A percentile compares a stretch with the other conserved stretches of the same genome.
These are phyloP conservation scores for Sebastes cheni DNA, from an alignment of 2,797 vertebrate species.

Conservation along the genomic window DNA sequence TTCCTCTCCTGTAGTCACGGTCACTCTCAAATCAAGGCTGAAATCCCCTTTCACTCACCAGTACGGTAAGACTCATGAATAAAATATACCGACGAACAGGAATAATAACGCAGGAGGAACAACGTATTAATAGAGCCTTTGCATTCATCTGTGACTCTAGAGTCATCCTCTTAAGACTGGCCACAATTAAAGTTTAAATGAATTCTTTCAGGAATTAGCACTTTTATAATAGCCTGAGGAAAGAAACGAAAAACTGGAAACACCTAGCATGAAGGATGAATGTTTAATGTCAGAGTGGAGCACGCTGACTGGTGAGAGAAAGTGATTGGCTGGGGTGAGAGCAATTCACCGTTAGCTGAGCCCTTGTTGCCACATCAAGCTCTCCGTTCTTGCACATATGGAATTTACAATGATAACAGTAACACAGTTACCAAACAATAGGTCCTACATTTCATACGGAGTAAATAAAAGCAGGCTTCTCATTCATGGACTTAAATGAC, in stretches of 20 bases:
- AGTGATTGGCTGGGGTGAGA: background rate
- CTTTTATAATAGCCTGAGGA: background rate
- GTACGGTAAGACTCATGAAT: conserved; percentile 56
- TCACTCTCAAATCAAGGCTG: conserved; percentile 41
- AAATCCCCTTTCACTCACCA: conserved; percentile 23
- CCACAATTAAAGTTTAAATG: conserved; percentile 78
- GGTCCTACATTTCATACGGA: background rate
- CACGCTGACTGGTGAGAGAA: background rate
- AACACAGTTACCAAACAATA: background rate
- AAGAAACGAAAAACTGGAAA: background rate
- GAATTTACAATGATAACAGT: background rate
- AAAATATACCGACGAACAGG: conserved; percentile 47
- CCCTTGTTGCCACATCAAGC: background rate
- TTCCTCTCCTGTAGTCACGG: conserved; percentile 25
- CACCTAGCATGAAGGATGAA: background rate
- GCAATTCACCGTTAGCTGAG: background rate
- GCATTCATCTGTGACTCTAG: conserved; percentile 62
- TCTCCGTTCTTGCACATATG: background rate
- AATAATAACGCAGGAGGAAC: conserved; percentile 48
- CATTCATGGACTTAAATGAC: too few species aligned
- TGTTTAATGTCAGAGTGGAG: background rate
- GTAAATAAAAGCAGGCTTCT: background rate
- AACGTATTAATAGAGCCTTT: conserved; percentile 72
- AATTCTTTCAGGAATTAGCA: conserved; percentile 69
- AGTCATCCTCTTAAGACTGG: conserved; percentile 59